A percentile compares a stretch with the other conserved stretches of the same genome.
Evolutionary conservation across 2,888 invertebrate species (phyloP).

Genomic region (Drosophila paucipuncta): DNA sequence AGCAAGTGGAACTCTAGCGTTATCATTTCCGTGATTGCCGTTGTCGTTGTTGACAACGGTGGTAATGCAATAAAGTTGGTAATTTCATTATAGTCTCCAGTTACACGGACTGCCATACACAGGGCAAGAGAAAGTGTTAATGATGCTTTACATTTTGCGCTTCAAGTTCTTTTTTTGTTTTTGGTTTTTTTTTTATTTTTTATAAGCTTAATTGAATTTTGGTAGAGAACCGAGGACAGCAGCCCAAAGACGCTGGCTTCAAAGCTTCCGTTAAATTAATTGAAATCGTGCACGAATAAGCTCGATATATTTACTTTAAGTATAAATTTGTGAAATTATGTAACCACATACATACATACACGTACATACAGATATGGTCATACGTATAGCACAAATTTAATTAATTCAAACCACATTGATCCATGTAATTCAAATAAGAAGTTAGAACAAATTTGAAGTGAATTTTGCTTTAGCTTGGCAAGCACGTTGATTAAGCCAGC

Average conservation of each 20-base stretch:
- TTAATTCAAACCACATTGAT: background rate
- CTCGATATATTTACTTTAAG: slow-evolving; percentile 21
- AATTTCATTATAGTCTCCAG: slow-evolving; percentile 59
- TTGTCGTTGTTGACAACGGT: slow-evolving; percentile 14
- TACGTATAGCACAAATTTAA: background rate
- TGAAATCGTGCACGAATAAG: slow-evolving; percentile 57
- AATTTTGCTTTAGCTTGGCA: background rate
- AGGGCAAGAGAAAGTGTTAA: slow-evolving; percentile 58
- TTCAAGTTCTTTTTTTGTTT: background rate
- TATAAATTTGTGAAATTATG: slow-evolving; percentile 3
- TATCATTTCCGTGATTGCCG: slow-evolving; percentile 3
- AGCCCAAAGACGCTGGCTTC: background rate
- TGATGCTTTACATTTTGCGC: slow-evolving; percentile 63
- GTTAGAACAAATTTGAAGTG: background rate
- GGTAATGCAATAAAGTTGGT: slow-evolving; percentile 66
- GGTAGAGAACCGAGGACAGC: background rate
- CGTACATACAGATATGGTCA: background rate
- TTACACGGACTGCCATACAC: slow-evolving; percentile 16
- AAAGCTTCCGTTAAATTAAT: slow-evolving; percentile 39
- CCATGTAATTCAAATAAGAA: background rate
- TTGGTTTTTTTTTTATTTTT: slow-evolving; percentile 2
- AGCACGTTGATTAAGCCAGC: background rate
- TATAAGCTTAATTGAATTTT: slow-evolving; percentile 69
- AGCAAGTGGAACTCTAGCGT: background rate
- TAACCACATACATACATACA: background rate